Conservation (phyloP, 2,797 vertebrate genomes). For the Myotis pilosus region DNA sequence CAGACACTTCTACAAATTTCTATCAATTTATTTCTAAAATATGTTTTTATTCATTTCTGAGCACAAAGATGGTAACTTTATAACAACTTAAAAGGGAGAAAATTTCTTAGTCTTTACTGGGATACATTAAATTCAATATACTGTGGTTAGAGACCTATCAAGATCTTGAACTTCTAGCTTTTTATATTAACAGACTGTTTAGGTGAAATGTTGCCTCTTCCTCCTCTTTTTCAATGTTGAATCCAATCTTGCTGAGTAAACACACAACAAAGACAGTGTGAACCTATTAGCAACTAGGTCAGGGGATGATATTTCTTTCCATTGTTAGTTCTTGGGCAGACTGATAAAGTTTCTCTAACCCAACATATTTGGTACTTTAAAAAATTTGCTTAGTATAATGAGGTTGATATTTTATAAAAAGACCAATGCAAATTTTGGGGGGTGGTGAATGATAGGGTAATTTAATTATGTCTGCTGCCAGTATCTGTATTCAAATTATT, state of each 20-base stretch:
- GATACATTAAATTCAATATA: not conserved
- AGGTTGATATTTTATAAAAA: slow-evolving; percentile 4
- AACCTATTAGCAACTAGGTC: not conserved
- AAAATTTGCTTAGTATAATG: not conserved
- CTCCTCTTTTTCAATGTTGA: not conserved
- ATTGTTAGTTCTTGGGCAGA: not conserved
- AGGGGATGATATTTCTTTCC: not conserved
- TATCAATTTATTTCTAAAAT: slow-evolving; percentile 3
- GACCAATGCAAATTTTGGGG: not conserved
- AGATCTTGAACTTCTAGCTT: not conserved
- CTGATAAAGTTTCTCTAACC: not conserved
- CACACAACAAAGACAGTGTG: not conserved
- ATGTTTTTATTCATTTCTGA: not conserved
- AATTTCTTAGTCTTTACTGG: not conserved
- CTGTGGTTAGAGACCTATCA: not conserved
- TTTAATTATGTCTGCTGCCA: not conserved
- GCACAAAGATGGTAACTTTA: not conserved
- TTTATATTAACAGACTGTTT: not conserved
- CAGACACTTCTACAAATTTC: not conserved
- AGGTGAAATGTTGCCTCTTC: not conserved
- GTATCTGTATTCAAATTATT: not conserved
- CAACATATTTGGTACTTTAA: not conserved
- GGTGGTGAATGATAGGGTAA: not conserved
- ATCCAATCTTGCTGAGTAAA: not conserved
- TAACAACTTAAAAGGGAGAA: not conserved